Conservation (phyloP, 2,113 vertebrate species). For the Archocentrus centrarchus region DNA sequence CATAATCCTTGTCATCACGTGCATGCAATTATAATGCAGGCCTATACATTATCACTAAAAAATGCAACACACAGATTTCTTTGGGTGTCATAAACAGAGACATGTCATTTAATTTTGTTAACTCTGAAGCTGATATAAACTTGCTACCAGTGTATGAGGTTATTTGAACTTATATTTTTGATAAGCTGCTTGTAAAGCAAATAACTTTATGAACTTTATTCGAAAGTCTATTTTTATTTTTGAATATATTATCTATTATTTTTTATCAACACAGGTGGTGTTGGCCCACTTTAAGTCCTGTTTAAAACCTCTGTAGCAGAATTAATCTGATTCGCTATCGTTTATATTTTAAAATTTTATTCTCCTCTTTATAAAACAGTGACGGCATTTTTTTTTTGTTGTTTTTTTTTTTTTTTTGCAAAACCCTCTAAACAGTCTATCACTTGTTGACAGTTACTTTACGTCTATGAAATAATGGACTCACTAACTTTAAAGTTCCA, state of each 20-base stretch:
- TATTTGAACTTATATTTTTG: not conserved
- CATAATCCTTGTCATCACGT: not conserved
- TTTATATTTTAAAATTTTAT: not conserved
- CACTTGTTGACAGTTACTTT: not conserved
- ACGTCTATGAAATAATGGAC: not conserved
- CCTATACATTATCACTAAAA: not conserved
- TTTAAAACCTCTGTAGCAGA: not conserved
- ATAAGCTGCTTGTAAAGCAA: not conserved
- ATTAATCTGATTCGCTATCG: not conserved
- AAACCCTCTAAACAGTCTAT: not conserved
- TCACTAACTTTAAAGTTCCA: conserved; percentile 31
- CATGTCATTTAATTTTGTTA: not conserved
- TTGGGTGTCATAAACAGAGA: not conserved
- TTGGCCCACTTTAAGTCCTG: not conserved
- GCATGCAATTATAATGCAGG: not conserved
- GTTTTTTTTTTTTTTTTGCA: not conserved
- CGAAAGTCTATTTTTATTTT: not conserved
- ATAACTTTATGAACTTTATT: not conserved
- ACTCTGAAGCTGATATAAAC: not conserved
- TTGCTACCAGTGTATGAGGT: too few relatives aligned
- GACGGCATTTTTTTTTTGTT: not conserved
- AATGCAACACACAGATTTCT: not conserved
- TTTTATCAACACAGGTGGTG: not conserved
- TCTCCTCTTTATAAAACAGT: not conserved
- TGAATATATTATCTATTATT: not conserved